These are phyloP conservation scores for Sebastes elongatus DNA, from an alignment of 2,797 vertebrate species.

Conservation along the genomic window DNA sequence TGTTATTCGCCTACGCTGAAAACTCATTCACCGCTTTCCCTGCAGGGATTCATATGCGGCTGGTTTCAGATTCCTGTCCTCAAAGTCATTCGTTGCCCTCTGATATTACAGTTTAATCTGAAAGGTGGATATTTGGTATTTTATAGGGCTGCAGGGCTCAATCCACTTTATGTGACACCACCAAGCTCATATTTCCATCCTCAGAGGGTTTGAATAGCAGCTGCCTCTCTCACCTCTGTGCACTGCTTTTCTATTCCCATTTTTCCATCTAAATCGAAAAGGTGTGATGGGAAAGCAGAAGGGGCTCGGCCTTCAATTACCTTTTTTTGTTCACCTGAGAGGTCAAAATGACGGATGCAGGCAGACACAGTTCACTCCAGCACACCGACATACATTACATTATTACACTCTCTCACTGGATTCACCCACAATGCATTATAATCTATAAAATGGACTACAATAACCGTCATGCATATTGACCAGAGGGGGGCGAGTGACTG, in stretches of 20 bases:
- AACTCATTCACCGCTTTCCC: constrained; percentile 31
- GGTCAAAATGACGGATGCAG: constrained; percentile 66
- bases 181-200: constrained; percentile 27
- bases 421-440: constrained; percentile 58
- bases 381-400: constrained; percentile 47
- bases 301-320: constrained; percentile 42
- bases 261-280: constrained; percentile 33
- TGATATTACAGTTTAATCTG: constrained; percentile 11
- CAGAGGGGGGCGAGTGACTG: constrained; percentile 48
- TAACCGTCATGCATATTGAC: constrained; percentile 59
- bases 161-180: constrained; percentile 13
- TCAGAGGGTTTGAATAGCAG: constrained; percentile 32
- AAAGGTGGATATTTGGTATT: neutral
- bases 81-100: neutral
- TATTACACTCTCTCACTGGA: neutral
- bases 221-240: constrained; percentile 17
- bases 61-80: constrained; percentile 16
- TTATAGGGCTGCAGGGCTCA: neutral
- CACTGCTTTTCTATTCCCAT: constrained; percentile 20
- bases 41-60: constrained; percentile 22
- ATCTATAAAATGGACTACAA: constrained; percentile 68
- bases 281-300: constrained; percentile 39
- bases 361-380: constrained; percentile 42
- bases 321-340: constrained; percentile 63
- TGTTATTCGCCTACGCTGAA: constrained; percentile 31